Base-by-base conservation (phyloP, 2,797 vertebrate species). In the Gila robusta region DNA sequence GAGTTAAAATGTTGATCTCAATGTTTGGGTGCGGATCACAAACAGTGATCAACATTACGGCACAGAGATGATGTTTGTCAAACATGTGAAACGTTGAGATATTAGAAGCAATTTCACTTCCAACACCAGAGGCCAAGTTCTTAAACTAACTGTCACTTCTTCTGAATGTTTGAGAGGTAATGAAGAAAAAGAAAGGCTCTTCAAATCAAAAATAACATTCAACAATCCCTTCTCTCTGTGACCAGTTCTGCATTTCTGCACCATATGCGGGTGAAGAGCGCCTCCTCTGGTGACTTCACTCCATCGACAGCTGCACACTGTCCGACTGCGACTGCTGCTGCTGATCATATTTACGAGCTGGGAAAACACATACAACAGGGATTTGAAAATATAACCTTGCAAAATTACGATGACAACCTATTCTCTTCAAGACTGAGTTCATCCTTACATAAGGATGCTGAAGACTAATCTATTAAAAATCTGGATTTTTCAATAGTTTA, bases 271-370 rank as follows among this genome's bases (percentile, higher is more conserved):
- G 77, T 85, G 32, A 64, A 82, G 72, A 78, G 64, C 54, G 73
- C 74, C 86, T 26, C 64, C 66, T 73, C 28, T 32, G 28, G 70
- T 26, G 7, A 12, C 49, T 39, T 83, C 92, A 96, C 88, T 96
- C 95, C 94, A 96, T 95, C 39, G 94, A 93, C 66, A 96, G 93
- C 91, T 96, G 95, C 76, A 96, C 95, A 4, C 94, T 95, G 2
- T 96, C 96, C 0, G 92, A 37, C 89, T 94, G 94, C 19, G 88
- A 84, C 83, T 91, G 26, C 47, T 74, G 92, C 79, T 94, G 94
- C 64, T 94, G 94, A 3, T 96, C 96, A 84, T 92, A 94, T 76
- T 96, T 96, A 74, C 96, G 92, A 54, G 95, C 96, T 96, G 35
- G 28, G 89, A 87, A 79, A 1, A 79, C 14, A 54, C 26, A 71